Evolutionary conservation across 2,888 invertebrate species (phyloP), one percentile per base, ranked within the genome.

Genomic region (Epinotia bilunana): DNA sequence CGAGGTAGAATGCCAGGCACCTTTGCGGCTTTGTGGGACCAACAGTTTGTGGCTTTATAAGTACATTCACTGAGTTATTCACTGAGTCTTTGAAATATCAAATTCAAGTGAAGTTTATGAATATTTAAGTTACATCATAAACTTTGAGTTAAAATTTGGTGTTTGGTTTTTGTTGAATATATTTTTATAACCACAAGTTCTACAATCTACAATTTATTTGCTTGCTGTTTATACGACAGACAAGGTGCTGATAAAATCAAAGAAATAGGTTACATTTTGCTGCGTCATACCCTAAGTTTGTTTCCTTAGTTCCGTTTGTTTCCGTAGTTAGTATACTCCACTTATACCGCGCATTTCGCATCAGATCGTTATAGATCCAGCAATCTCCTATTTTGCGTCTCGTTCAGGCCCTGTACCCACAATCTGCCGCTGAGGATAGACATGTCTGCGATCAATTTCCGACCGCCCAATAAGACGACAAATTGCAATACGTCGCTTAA

Each of bases 401-500:
- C n/a, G 53, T 53, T 53, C n/a, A 53, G 16, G 13, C 13, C 13
- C 2, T 53, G n/a, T 33, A 61, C 58, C 58, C 23, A 58, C 20
- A 58, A 23, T 65, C 65, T 53, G 65, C 11, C n/a, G 16, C n/a
- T n/a, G 65, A 55, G 28, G 53, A 16, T n/a, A 58, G 12, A 58
- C 23, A 33, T 39, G n/a, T 18, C 33, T 12, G 33, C 61, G 62
- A 57, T 73, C 68, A 69, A 73, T 69, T 73, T 73, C 73, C 68
- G 62, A 55, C 62, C 68, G 23, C 43, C 58, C 39, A 57, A 63
- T 62, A 73, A 68, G 60, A 55, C 55, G 67, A 68, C 73, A 57
- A 33, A 63, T 69, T 69, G 73, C 73, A 62, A 68, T 67, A 65
- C 49, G 61, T 73, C 67, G 43, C 63, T 61, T 73, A 73, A 62